Conservation (phyloP, 2,888 invertebrate species). For the Chaetogeoica ovagalla region DNA sequence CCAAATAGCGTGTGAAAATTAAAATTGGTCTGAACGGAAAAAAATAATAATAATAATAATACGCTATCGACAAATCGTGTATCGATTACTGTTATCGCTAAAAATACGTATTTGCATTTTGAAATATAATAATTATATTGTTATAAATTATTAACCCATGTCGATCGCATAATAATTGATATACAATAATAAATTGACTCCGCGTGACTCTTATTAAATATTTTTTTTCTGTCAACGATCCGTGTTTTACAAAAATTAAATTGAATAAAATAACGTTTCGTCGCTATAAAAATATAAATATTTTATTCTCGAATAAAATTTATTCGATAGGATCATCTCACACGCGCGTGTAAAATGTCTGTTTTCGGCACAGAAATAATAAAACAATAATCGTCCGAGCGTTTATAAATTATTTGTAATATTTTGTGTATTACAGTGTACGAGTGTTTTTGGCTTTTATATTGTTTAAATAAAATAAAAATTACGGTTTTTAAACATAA, state of each 20-base stretch:
- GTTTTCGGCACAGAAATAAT: not conserved
- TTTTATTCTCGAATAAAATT: not conserved
- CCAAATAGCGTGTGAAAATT: slow-evolving; percentile 20
- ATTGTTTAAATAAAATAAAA: not conserved
- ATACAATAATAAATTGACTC: too few relatives aligned
- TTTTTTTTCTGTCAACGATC: slow-evolving; percentile 24
- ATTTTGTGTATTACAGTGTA: not conserved
- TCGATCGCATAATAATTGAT: too few relatives aligned
- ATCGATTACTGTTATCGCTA: slow-evolving; percentile 30
- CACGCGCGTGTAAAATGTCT: too few relatives aligned
- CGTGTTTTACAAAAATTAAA: slow-evolving; percentile 10
- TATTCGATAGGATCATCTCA: too few relatives aligned
- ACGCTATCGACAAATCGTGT: slow-evolving; percentile 9
- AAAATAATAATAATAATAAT: too few relatives aligned
- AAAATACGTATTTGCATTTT: slow-evolving; percentile 24
- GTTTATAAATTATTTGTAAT: not conserved
- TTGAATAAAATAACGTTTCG: not conserved
- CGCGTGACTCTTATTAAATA: slow-evolving; percentile 5
- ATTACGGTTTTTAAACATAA: too few relatives aligned
- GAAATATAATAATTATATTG: not conserved
- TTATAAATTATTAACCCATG: slow-evolving; percentile 4
- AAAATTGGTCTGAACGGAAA: slow-evolving; percentile 13
- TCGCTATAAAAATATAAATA: too few relatives aligned
- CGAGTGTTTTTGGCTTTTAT: not conserved
- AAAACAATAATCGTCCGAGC: not conserved